Conservation (phyloP, 2,888 invertebrate species). For the Coenonympha glycerion region DNA sequence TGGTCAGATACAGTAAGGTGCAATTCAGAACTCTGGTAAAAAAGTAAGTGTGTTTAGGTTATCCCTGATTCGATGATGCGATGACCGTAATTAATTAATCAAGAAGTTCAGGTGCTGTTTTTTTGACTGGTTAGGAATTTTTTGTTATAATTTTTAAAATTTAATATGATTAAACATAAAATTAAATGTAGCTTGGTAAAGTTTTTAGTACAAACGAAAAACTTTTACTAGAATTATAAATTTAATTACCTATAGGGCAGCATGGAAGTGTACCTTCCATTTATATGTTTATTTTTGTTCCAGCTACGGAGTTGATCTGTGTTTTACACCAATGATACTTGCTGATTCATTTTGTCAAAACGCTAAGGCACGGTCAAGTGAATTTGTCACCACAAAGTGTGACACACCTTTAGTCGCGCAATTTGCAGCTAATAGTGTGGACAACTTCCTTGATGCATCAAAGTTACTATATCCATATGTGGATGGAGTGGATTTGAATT, state of each 20-base stretch:
- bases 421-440: constrained; percentile 91
- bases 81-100: no score
- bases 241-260: no score
- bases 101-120: no score
- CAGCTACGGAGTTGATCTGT: constrained; percentile 89
- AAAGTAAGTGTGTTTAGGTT: constrained; percentile 46
- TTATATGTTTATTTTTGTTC: no score
- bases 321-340: constrained; percentile 97
- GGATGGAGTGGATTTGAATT: constrained; percentile 96
- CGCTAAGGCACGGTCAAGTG: constrained; percentile 86
- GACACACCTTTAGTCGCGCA: constrained; percentile 94
- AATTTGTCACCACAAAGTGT: constrained; percentile 83
- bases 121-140: no score
- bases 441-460: constrained; percentile 90
- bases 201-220: no score
- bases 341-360: constrained; percentile 95
- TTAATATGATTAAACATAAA: no score
- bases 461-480: constrained; percentile 88
- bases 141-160: no score
- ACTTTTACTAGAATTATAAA: no score
- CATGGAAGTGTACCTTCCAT: no score
- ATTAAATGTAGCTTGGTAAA: no score
- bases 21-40: constrained; percentile 67
- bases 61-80: no score
- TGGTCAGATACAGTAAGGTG: constrained; percentile 91